These are phyloP conservation scores for Athalia circularis DNA, from an alignment of 2,888 invertebrate species.

Conservation along the genomic window DNA sequence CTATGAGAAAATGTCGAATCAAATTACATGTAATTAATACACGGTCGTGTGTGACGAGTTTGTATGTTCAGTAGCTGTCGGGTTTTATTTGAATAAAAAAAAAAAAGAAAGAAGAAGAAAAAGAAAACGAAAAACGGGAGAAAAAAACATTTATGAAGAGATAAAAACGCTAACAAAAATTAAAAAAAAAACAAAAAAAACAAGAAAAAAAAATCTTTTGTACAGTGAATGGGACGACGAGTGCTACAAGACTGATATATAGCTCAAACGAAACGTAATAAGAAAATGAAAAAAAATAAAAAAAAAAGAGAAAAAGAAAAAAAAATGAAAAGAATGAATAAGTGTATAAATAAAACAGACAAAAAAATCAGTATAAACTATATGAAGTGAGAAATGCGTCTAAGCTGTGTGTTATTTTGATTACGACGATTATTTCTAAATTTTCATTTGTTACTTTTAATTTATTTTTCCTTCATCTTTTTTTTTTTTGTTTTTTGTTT, in stretches of 20 bases:
- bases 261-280: constrained; percentile 30
- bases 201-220: neutral
- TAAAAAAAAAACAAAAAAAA: too few species aligned
- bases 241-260: constrained; percentile 41
- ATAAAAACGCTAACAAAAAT: too few species aligned
- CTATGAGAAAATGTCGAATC: too few species aligned
- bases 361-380: neutral
- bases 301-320: constrained; percentile 10
- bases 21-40: too few species aligned
- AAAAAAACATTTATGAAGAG: too few species aligned
- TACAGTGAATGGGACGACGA: constrained; percentile 18
- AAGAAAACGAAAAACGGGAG: too few species aligned
- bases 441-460: neutral
- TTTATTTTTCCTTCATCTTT: neutral
- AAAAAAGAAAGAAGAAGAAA: too few species aligned
- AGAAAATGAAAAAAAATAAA: neutral
- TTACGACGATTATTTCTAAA: neutral
- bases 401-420: too few species aligned
- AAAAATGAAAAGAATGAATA: neutral
- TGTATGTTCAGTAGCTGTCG: too few species aligned
- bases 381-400: neutral
- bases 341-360: neutral
- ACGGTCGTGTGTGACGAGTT: too few species aligned
- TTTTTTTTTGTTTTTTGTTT: neutral
- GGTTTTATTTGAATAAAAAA: too few species aligned